Evolutionary conservation across 2,888 invertebrate genomes (phyloP).

Genomic region (Caenorhabditis afra): DNA sequence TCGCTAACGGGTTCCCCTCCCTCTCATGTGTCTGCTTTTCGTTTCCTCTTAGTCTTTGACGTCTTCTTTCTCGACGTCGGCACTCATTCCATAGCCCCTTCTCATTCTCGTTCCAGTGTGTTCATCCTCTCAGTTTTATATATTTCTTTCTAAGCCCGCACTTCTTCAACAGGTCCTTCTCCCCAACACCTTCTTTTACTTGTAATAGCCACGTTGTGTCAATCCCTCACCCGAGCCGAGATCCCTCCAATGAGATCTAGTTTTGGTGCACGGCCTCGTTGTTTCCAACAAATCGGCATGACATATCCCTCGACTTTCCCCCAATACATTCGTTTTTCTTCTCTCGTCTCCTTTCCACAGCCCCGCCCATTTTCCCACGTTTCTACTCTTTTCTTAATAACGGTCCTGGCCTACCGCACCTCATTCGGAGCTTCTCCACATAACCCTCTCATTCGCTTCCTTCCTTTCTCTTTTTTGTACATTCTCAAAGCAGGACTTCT

Average conservation of each 20-base stretch:
- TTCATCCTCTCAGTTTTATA: conserved; percentile 8
- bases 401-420: conserved; percentile 9
- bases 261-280: conserved; percentile 20
- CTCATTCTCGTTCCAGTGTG: neutral
- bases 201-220: conserved; percentile 58
- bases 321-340: conserved; percentile 33
- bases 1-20: conserved; percentile 24
- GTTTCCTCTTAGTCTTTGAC: conserved; percentile 6
- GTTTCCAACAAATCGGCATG: conserved; percentile 54
- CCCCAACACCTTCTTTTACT: conserved; percentile 20
- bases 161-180: conserved; percentile 23
- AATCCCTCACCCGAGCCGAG: conserved; percentile 33
- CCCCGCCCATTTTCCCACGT: neutral
- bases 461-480: conserved; percentile 6
- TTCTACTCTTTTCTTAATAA: conserved; percentile 14
- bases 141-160: conserved; percentile 10
- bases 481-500: conserved; percentile 12
- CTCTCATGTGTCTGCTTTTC: conserved; percentile 39
- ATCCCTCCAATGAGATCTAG: conserved; percentile 12
- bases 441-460: conserved; percentile 14
- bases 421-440: neutral
- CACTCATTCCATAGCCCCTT: conserved; percentile 21
- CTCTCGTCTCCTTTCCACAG: conserved; percentile 5
- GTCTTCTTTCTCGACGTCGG: conserved; percentile 10
- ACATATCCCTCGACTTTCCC: conserved; percentile 38